These are phyloP conservation scores for Diachasmimorpha longicaudata DNA, from an alignment of 1,140 invertebrate species.

Conservation along the genomic window DNA sequence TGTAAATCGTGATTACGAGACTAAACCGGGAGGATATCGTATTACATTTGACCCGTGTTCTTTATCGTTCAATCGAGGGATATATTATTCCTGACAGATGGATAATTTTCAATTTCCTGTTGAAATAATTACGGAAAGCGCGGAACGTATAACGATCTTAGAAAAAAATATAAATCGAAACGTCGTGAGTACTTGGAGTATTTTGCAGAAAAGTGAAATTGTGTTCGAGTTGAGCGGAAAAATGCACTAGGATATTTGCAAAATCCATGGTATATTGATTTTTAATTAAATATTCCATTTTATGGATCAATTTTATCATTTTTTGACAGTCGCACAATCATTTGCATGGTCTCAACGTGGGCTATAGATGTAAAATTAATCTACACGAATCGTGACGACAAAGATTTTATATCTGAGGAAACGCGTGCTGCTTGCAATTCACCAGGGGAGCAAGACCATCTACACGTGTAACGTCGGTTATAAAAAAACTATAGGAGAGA, in stretches of 20 bases:
- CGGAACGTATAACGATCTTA: too few relatives aligned
- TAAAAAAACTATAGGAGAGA: background rate
- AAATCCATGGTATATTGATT: background rate
- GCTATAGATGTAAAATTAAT: background rate
- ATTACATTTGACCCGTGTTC: constrained; percentile 13
- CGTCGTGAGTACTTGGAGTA: too few relatives aligned
- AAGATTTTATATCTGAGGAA: background rate
- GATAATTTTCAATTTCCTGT: background rate
- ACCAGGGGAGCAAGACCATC: background rate
- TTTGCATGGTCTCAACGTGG: too few relatives aligned
- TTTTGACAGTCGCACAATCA: background rate
- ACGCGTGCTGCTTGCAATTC: background rate
- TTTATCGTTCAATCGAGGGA: background rate
- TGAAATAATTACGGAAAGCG: background rate
- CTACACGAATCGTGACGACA: background rate
- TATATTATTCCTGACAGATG: background rate
- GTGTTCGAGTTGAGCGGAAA: too few relatives aligned
- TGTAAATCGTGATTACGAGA: constrained; percentile 25
- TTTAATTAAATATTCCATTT: background rate
- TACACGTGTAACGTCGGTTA: background rate
- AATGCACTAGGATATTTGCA: too few relatives aligned
- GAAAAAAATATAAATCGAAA: too few relatives aligned
- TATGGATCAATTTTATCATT: background rate
- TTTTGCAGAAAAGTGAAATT: too few relatives aligned
- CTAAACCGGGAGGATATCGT: constrained; percentile 13